Conservation (phyloP, 2,888 invertebrate species). For the Sinhomidia bicolor region DNA sequence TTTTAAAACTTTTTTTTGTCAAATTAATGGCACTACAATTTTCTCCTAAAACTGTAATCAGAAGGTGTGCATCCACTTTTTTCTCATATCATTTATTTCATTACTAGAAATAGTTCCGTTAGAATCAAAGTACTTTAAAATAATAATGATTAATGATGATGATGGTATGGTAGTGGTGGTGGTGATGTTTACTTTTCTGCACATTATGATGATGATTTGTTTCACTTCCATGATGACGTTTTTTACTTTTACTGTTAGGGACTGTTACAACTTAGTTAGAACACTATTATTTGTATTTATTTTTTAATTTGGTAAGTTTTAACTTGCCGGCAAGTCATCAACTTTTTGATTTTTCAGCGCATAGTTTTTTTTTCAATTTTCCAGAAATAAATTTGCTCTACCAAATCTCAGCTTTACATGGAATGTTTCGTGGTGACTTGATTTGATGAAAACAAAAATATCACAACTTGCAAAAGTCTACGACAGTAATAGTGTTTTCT, state of each 20-base stretch:
- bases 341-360: conserved; percentile 6
- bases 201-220: too few species aligned
- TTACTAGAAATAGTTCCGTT: too few species aligned
- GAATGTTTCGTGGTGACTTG: conserved; percentile 46
- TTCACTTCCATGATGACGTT: too few species aligned
- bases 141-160: too few species aligned
- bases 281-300: not conserved
- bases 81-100: not conserved
- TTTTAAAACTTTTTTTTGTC: not conserved
- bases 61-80: not conserved
- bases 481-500: not conserved
- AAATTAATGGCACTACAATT: not conserved
- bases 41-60: not conserved
- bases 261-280: too few species aligned
- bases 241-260: too few species aligned
- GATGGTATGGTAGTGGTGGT: too few species aligned
- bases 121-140: too few species aligned
- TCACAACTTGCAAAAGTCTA: conserved; percentile 34
- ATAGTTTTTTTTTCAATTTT: not conserved
- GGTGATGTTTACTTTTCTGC: too few species aligned
- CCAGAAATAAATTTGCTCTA: not conserved
- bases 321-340: conserved; percentile 66
- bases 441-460: conserved; percentile 40
- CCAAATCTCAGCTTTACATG: conserved; percentile 38
- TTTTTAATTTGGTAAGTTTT: conserved; percentile 42